phyloP scores from a whole-genome alignment of 2,888 invertebrate genomes.

The Acronicta psi region DNA sequence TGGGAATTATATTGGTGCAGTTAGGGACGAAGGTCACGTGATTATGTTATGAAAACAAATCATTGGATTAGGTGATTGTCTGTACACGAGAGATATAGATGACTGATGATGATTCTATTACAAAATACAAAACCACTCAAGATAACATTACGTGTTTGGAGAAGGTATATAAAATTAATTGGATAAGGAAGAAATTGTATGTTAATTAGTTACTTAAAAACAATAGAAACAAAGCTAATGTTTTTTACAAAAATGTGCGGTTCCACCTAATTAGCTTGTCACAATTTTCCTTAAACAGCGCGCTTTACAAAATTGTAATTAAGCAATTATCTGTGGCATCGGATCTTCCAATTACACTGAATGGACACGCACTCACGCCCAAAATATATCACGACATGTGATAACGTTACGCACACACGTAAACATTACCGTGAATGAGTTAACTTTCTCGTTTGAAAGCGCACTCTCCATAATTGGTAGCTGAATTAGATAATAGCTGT shows the following conservation, averaged over 20 bases:
- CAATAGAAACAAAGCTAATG: constrained; percentile 6
- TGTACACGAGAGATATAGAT: constrained; percentile 4
- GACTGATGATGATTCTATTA: not conserved
- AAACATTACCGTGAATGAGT: constrained; percentile 44
- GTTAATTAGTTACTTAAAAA: not conserved
- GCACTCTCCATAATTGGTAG: constrained; percentile 45
- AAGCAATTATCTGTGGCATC: constrained; percentile 52
- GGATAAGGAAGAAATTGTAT: not conserved
- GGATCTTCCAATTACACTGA: constrained; percentile 53
- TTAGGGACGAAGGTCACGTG: constrained; percentile 43
- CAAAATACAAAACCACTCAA: not conserved
- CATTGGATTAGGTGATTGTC: constrained; percentile 22
- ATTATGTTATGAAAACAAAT: constrained; percentile 49
- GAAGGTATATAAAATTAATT: not conserved
- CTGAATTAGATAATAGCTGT: constrained; percentile 52
- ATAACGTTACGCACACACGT: constrained; percentile 40
- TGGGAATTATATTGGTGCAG: constrained; percentile 37
- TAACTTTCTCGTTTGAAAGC: constrained; percentile 51
- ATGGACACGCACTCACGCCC: constrained; percentile 50
- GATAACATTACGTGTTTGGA: not conserved
- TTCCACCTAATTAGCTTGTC: constrained; percentile 9
- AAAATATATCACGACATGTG: constrained; percentile 36
- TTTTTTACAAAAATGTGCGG: not conserved
- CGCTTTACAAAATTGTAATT: constrained; percentile 37
- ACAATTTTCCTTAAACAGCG: constrained; percentile 13